phyloP scores from a whole-genome alignment of 2,888 invertebrate genomes.

The Eristalinus sepulchralis region DNA sequence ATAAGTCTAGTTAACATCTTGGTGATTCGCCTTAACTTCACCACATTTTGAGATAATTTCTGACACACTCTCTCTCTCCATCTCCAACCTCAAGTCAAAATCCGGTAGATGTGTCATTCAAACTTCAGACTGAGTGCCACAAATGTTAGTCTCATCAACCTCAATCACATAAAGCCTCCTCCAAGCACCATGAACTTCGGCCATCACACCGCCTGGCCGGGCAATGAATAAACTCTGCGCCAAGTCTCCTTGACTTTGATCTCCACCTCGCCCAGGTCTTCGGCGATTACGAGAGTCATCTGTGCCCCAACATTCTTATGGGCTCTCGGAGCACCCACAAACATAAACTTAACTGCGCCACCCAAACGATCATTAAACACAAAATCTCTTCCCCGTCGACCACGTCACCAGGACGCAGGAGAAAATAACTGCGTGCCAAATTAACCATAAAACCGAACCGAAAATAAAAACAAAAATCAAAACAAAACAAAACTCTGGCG shows the following conservation, averaged over 20 bases:
- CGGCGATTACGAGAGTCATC: neutral
- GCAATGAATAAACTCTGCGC: neutral
- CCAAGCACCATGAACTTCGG: neutral
- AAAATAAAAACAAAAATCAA: slow-evolving; percentile 1
- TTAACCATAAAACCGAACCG: slow-evolving; percentile 50
- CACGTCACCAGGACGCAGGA: neutral
- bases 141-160: neutral
- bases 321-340: neutral
- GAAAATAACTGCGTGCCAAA: slow-evolving; percentile 61
- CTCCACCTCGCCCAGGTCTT: neutral
- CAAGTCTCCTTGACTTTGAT: neutral
- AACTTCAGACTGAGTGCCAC: neutral
- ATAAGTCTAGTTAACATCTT: no score
- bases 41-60: no score
- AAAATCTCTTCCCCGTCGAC: neutral
- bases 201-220: neutral
- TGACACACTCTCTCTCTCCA: no score
- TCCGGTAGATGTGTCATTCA: neutral
- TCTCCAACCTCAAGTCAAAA: neutral
- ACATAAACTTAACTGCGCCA: neutral
- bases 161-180: neutral
- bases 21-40: no score
- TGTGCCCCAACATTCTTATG: neutral
- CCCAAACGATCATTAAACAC: neutral
- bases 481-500: neutral